phyloP scores from a whole-genome alignment of 2,888 invertebrate genomes.

The Metellina segmentata region DNA sequence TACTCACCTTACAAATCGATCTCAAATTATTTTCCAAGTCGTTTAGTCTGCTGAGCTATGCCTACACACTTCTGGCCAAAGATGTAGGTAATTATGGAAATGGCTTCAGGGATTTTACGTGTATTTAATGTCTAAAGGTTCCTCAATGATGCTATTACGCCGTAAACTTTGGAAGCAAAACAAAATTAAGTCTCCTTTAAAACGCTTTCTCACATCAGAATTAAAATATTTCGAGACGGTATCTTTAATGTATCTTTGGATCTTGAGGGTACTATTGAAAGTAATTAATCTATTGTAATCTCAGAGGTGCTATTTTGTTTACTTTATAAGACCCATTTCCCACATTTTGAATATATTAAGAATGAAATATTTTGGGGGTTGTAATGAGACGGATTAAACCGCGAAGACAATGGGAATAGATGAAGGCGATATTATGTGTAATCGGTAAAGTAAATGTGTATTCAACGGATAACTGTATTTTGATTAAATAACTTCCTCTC shows the following conservation, averaged over 20 bases:
- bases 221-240: not conserved
- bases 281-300: not conserved
- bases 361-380: not conserved
- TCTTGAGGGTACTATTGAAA: not conserved
- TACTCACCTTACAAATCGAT: not conserved
- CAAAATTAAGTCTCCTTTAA: not conserved
- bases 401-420: too few species aligned
- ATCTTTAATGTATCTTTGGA: not conserved
- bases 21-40: not conserved
- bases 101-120: not conserved
- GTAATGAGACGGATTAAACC: not conserved
- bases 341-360: not conserved
- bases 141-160: not conserved
- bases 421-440: too few species aligned
- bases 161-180: not conserved
- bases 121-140: not conserved
- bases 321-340: not conserved
- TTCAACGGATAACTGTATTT: too few species aligned
- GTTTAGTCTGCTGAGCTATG: not conserved
- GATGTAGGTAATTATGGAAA: slow-evolving; percentile 37
- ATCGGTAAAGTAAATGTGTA: too few species aligned
- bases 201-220: not conserved
- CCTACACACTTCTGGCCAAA: not conserved
- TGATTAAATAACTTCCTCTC: too few species aligned
- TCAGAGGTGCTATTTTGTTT: not conserved